Base-by-base conservation (phyloP, 2,888 invertebrate genomes). In the Drosophila tripunctata region DNA sequence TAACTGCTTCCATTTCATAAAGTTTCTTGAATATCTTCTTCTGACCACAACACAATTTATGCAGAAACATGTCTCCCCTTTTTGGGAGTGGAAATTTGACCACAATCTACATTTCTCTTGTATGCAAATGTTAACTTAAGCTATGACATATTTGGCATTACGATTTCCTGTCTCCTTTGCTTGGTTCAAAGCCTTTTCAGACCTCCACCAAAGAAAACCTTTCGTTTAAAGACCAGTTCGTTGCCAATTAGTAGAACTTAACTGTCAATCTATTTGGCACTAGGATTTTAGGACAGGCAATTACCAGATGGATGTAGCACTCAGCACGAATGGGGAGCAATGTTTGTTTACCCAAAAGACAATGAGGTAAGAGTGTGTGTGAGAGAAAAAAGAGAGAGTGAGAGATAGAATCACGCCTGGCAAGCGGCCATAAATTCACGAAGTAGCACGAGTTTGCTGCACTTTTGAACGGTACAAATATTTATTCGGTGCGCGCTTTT, bases 271-370 rank as follows among this genome's bases (percentile, higher is more conserved):
- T 40, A 14, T 12, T 14, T 38, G 62, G n/a, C n/a, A n/a, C n/a
- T n/a, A n/a, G n/a, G 27, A 12, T 12, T 22, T n/a, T 27, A 10
- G 27, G 27, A 27, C 27, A 27, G 27, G 27, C 3, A 27, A 27
- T 27, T 27, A 27, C 27, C 10, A 10, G 27, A 27, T 10, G 27
- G 27, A 22, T 6, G 22, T 3, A 4, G 22, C 6, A 1, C 4
- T 1, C 1, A 22, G 2, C 27, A 27, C 27, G n/a, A 21, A 1
- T 58, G n/a, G n/a, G n/a, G n/a, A n/a, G n/a, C 75, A 75, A 50
- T 73, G 60, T 78, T 79, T 45, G 83, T 84, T 78, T 76, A 78
- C 78, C 61, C 50, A 33, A 10, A 19, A 36, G n/a, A 52, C 35
- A 40, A 31, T 36, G 56, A 17, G 17, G 22, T 4, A 3, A 14